Evolutionary conservation across 30 jellyfish, hydroid and myxozoan genomes (phyloP), one percentile per base, ranked within the genome.

Genomic region (Cassiopea andromeda): DNA sequence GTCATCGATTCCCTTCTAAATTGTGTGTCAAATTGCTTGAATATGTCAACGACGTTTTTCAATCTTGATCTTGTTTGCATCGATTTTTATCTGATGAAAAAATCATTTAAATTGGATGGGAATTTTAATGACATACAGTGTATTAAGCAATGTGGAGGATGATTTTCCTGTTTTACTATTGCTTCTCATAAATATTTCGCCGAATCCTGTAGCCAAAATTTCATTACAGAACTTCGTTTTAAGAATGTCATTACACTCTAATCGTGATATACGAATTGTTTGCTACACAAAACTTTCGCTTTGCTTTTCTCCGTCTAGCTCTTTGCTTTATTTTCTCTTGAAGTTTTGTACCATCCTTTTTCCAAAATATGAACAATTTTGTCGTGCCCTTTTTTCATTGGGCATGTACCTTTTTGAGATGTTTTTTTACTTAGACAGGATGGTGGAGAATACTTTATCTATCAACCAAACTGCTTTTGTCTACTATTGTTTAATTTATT

Each of bases 61-160:
- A 81, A 49, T 44, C 72, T 81, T 81, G 90, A 81, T 81, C 90
- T 67, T 70, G 81, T 81, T 81, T 81, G 90, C 90, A 81, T 48
- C 82, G 90, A 44, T 81, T 81, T 81, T 70, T 69, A 81, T 68
- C 90, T 54, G 69, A 81, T 45, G 90, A 81, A 81, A 81, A 81
- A 61, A 60, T 77, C 86, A 77, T 77, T 57, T 60, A 77, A 77
- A 77, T 19, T 47, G 75, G 79, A 70, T 70, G 79, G 79, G 79
- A 70, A 70, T 15, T 19, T 7, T 18, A 70, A 70, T 70, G 79
- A 19, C 10, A 54, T 19, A 15, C 15, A 8, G n/a, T 70, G 49
- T 70, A 70, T 70, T 7, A 43, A 70, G 54, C 79, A 70, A 70
- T 27, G 49, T 70, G 50, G 7, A 1, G 50, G 57, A 27, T 27